A percentile compares a stretch with the other conserved stretches of the same genome.
Evolutionary conservation across 2,797 vertebrate genomes (phyloP).

Genomic region (Stomatorhinus walkeri): DNA sequence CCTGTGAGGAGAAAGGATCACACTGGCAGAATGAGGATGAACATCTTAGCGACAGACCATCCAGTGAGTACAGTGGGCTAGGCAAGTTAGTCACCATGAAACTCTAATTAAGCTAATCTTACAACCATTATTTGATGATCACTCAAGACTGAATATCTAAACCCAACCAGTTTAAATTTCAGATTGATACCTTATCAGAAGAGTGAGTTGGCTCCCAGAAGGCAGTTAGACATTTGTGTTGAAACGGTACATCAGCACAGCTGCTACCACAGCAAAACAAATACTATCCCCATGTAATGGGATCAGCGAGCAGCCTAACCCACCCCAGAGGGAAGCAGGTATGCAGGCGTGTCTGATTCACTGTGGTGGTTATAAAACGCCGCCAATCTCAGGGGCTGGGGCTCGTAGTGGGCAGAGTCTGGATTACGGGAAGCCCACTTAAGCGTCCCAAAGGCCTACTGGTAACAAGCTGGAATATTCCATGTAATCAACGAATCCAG

Average conservation of each 20-base stretch:
- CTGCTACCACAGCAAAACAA: background rate
- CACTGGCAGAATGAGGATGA: background rate
- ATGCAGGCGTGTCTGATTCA: background rate
- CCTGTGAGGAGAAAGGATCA: background rate
- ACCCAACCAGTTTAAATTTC: background rate
- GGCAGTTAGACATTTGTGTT: background rate
- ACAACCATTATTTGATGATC: background rate
- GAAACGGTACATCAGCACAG: background rate
- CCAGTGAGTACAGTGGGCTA: background rate
- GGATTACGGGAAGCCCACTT: background rate
- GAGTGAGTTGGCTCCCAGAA: background rate
- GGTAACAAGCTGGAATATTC: background rate
- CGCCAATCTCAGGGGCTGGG: background rate
- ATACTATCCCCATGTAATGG: background rate
- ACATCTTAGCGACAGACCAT: no score
- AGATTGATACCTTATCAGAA: background rate
- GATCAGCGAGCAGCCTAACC: background rate
- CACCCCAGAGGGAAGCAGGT: background rate
- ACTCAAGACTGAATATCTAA: background rate
- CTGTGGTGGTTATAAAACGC: background rate
- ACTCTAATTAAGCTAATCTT: background rate
- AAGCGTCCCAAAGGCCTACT: background rate
- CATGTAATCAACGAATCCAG: background rate
- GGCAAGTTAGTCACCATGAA: background rate
- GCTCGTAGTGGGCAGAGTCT: background rate